These are phyloP conservation scores for Sebastolobus alascanus DNA, from an alignment of 2,797 vertebrate genomes.

Conservation along the genomic window DNA sequence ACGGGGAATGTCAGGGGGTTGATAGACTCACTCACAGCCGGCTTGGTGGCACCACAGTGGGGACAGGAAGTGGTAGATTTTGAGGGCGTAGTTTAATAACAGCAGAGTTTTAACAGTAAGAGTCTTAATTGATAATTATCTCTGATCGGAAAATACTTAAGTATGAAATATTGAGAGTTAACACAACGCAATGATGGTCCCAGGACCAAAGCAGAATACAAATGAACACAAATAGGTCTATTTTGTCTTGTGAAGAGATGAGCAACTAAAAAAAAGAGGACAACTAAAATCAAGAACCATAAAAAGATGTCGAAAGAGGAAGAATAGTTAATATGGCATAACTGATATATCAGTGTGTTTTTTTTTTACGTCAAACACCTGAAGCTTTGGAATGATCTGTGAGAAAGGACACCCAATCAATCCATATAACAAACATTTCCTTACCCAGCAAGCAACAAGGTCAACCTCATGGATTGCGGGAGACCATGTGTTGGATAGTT, in stretches of 20 bases:
- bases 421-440: constrained; percentile 35
- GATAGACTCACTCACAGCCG: background rate
- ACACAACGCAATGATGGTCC: background rate
- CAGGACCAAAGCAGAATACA: background rate
- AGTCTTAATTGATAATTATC: background rate
- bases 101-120: background rate
- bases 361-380: background rate
- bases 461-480: constrained; percentile 49
- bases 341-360: background rate
- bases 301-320: background rate
- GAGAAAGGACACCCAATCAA: background rate
- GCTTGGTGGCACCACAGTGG: background rate
- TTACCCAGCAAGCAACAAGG: constrained; percentile 53
- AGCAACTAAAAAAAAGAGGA: too few relatives aligned
- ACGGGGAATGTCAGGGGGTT: constrained; percentile 6
- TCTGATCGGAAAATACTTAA: background rate
- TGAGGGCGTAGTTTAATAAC: background rate
- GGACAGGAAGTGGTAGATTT: background rate
- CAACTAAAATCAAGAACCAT: background rate
- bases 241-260: background rate
- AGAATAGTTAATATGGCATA: background rate
- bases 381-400: background rate
- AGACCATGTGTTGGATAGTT: constrained; percentile 41
- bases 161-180: background rate
- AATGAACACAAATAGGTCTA: background rate